phyloP scores from a whole-genome alignment of 2,888 invertebrate genomes.

The Mechanitis messenoides region DNA sequence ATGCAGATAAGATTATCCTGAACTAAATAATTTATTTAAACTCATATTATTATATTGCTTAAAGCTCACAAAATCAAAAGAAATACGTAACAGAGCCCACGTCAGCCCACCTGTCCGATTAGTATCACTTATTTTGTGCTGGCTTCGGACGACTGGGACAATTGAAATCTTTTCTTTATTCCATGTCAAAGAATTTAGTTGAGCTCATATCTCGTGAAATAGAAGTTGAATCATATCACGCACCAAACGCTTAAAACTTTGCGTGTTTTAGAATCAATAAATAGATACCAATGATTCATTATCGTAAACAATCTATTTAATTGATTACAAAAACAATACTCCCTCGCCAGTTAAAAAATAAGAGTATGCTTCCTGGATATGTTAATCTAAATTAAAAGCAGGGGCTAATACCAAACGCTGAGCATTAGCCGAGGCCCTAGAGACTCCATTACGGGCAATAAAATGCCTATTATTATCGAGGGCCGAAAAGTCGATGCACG shows the following conservation, averaged over 20 bases:
- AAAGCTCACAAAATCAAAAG: slow-evolving; percentile 32
- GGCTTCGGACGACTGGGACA: slow-evolving; percentile 64
- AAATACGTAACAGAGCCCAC: slow-evolving; percentile 40
- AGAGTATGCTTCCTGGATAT: slow-evolving; percentile 57
- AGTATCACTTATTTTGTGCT: slow-evolving; percentile 68
- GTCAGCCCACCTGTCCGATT: slow-evolving; percentile 73
- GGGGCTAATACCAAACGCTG: slow-evolving; percentile 57
- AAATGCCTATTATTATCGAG: slow-evolving; percentile 77
- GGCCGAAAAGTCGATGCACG: slow-evolving; percentile 76
- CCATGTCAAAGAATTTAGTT: slow-evolving; percentile 63
- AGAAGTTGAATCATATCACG: slow-evolving; percentile 59
- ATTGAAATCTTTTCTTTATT: slow-evolving; percentile 73
- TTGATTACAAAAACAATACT: slow-evolving; percentile 62
- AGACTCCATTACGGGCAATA: slow-evolving; percentile 76
- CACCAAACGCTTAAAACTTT: slow-evolving; percentile 31
- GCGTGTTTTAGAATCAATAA: slow-evolving; percentile 65
- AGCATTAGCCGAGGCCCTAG: slow-evolving; percentile 71
- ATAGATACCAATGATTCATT: slow-evolving; percentile 59
- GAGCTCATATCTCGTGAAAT: slow-evolving; percentile 59
- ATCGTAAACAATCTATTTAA: slow-evolving; percentile 56
- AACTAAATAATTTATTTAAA: background rate
- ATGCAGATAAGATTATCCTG: no score
- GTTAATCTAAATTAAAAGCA: slow-evolving; percentile 71
- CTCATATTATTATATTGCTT: background rate
- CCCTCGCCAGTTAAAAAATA: slow-evolving; percentile 35